phyloP scores from a whole-genome alignment of 1,140 invertebrate genomes.

The Choristoneura fumiferana region DNA sequence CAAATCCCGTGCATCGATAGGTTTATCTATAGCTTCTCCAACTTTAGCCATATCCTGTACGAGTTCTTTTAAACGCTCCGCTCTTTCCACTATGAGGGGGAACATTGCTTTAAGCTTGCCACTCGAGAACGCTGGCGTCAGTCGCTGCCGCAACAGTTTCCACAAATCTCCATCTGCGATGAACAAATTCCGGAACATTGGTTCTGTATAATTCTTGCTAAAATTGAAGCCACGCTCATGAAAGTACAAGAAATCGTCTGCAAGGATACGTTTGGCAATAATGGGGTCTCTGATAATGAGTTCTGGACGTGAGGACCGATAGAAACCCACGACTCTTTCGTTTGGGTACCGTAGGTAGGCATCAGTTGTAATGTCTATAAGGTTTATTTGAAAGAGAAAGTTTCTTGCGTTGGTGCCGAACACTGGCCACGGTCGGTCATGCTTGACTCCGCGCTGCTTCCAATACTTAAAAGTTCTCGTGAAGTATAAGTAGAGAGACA shows the following conservation, averaged over 20 bases:
- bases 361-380: constrained; percentile 26
- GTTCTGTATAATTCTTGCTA: constrained; percentile 37
- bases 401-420: constrained; percentile 41
- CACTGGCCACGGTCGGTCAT: background rate
- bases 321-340: constrained; percentile 33
- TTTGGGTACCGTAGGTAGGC: constrained; percentile 27
- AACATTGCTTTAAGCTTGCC: constrained; percentile 78
- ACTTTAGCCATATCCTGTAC: background rate
- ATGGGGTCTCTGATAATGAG: constrained; percentile 77
- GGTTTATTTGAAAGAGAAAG: constrained; percentile 23
- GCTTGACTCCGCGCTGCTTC: background rate
- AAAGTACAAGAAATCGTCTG: constrained; percentile 79
- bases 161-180: constrained; percentile 59
- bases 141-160: constrained; percentile 70
- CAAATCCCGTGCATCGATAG: constrained; percentile 45
- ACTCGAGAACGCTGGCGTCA: constrained; percentile 77
- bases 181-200: constrained; percentile 38
- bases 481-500: no score
- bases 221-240: constrained; percentile 29
- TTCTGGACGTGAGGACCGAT: constrained; percentile 36
- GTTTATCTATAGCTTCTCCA: constrained; percentile 25
- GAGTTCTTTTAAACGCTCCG: constrained; percentile 35
- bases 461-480: background rate
- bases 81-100: constrained; percentile 40
- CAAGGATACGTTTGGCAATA: constrained; percentile 73